phyloP scores from a whole-genome alignment of 2,113 vertebrate genomes.

The Gallinago undulata region DNA sequence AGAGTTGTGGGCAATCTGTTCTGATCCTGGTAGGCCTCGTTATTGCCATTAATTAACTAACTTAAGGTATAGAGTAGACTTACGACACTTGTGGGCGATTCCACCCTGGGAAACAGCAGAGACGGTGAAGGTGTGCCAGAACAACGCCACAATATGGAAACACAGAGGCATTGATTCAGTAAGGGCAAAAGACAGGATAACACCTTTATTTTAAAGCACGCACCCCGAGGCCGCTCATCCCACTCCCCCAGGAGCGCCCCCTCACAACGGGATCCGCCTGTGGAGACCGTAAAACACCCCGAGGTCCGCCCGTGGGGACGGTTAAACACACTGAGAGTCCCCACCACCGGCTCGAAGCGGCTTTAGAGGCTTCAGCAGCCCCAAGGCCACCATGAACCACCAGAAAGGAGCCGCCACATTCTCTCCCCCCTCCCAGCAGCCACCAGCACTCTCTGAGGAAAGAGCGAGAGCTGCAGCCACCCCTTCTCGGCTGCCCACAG shows the following conservation, averaged over 20 bases:
- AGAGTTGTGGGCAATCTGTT: not conserved
- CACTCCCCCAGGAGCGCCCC: too few relatives aligned
- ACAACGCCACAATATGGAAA: not conserved
- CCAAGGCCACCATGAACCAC: fast-evolving
- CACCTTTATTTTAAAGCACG: not conserved
- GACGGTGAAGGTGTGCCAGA: not conserved
- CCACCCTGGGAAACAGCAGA: not conserved
- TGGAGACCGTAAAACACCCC: fast-evolving
- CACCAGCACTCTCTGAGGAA: fast-evolving
- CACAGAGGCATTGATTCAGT: not conserved
- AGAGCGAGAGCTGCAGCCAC: fast-evolving
- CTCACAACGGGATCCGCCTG: too few relatives aligned
- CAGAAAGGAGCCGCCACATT: fast-evolving
- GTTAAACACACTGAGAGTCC: fast-evolving
- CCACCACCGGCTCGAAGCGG: not conserved
- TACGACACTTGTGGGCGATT: not conserved
- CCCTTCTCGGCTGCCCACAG: fast-evolving
- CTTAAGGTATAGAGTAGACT: not conserved
- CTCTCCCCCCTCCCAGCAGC: fast-evolving
- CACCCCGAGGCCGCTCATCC: not conserved
- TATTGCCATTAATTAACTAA: not conserved
- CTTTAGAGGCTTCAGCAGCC: not conserved
- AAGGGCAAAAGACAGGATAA: not conserved
- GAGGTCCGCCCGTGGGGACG: fast-evolving
- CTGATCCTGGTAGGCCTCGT: not conserved